Base-by-base conservation (phyloP, 2,888 invertebrate species). In the Drosophila engyochracea region DNA sequence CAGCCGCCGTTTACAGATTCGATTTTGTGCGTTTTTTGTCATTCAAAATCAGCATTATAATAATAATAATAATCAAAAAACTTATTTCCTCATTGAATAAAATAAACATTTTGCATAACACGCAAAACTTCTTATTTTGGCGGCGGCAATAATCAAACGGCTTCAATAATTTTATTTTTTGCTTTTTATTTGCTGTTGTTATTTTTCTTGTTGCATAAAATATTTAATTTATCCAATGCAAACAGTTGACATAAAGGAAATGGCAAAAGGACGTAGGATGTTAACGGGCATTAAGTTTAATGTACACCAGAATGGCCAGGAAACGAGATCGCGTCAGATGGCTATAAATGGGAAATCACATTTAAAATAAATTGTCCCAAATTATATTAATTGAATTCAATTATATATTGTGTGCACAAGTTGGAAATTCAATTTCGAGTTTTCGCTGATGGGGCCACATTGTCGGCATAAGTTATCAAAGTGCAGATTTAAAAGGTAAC, bases 301-400 rank as follows among this genome's bases (percentile, higher is more conserved):
- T 49, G 64, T 28, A 60, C 55, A 54, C 61, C 57, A 55, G 22
- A 22, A 51, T 30, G 41, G 57, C 25, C 19, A 30, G 37, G 41
- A 55, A 44, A 5, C 25, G 25, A 28, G 39, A n/a, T 30, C 9
- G 16, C 51, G 31, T 51, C 66, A 62, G 31, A n/a, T 31, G 41
- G 59, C 58, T 58, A 79, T 69, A 84, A 72, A 74, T 81, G 72
- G 51, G 65, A 74, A 82, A 86, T 89, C 69, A 66, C 72, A 86
- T 85, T 86, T 72, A 76, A 76, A 89, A 77, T 76, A 74, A 86
- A 79, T 82, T 82, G 74, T 37, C 67, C 74, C 67, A 75, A 86
- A 86, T 89, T 70, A 74, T 62, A 68, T 71, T 67, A 89, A 89
- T 82, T 86, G 76, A 83, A 89, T 86, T 82, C 69, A 82, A 86